Percentiles rank a stretch among this genome's conserved stretches.
Conservation (phyloP, 2,797 vertebrate species). For the Propithecus perrieri region DNA sequence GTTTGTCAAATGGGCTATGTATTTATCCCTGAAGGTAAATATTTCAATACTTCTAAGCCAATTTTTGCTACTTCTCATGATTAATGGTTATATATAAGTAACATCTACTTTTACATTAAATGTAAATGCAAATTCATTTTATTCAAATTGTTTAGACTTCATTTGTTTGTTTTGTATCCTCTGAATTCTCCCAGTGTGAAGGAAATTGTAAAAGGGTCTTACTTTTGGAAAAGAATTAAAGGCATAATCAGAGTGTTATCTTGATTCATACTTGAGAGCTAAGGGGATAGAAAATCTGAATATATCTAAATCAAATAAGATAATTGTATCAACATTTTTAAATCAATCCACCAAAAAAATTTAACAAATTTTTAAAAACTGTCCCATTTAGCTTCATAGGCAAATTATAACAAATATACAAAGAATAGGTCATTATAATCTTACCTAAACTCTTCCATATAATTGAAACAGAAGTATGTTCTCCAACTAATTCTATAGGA, state of each 20-base stretch:
- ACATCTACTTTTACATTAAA: conserved; percentile 11
- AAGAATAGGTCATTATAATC: neutral
- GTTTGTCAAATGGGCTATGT: neutral
- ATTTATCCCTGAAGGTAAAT: conserved; percentile 7
- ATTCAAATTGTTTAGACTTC: neutral
- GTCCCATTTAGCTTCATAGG: neutral
- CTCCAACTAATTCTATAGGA: neutral
- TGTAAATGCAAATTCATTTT: conserved; percentile 15
- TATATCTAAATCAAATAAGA: neutral
- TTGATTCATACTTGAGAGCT: neutral
- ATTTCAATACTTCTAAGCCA: neutral
- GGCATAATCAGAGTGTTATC: neutral
- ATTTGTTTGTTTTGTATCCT: neutral
- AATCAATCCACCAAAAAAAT: neutral
- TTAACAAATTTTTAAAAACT: neutral
- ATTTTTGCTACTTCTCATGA: conserved; percentile 2
- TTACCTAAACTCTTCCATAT: neutral
- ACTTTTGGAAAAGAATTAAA: neutral
- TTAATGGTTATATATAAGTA: neutral
- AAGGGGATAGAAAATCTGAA: neutral
- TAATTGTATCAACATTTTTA: neutral
- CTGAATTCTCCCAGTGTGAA: neutral
- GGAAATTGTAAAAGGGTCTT: neutral
- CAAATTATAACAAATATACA: neutral
- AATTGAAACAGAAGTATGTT: neutral